These are phyloP conservation scores for Hypotaenidia okinawae DNA, from an alignment of 2,797 vertebrate genomes.

Conservation along the genomic window DNA sequence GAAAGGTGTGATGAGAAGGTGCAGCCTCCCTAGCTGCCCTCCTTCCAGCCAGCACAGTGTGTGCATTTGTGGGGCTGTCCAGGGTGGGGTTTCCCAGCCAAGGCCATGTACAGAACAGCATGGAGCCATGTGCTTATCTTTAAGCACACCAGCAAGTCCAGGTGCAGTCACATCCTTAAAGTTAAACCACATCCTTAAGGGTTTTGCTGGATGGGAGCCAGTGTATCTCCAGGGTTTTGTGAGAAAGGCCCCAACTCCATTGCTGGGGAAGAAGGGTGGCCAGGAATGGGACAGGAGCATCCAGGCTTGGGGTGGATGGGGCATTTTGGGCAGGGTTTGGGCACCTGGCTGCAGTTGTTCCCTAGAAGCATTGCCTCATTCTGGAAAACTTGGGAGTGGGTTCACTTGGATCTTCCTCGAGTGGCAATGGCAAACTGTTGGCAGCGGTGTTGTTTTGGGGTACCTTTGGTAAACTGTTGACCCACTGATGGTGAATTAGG, in stretches of 20 bases:
- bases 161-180: background rate
- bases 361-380: background rate
- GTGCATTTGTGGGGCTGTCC: accelerated
- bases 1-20: background rate
- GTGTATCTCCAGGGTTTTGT: background rate
- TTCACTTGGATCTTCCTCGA: background rate
- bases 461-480: background rate
- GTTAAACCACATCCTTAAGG: background rate
- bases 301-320: background rate
- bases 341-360: background rate
- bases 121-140: background rate
- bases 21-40: background rate
- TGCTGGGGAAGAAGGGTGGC: background rate
- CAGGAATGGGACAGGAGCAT: background rate
- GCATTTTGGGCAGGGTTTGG: background rate
- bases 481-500: background rate
- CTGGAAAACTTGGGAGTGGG: background rate
- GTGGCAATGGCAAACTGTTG: background rate
- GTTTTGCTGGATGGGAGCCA: background rate
- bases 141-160: background rate
- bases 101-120: background rate
- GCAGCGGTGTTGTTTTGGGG: background rate
- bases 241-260: background rate
- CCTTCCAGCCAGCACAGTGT: accelerated
- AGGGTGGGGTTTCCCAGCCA: accelerated